phyloP scores from a whole-genome alignment of 2,888 invertebrate species.

The Agonopterix subpropinquella region DNA sequence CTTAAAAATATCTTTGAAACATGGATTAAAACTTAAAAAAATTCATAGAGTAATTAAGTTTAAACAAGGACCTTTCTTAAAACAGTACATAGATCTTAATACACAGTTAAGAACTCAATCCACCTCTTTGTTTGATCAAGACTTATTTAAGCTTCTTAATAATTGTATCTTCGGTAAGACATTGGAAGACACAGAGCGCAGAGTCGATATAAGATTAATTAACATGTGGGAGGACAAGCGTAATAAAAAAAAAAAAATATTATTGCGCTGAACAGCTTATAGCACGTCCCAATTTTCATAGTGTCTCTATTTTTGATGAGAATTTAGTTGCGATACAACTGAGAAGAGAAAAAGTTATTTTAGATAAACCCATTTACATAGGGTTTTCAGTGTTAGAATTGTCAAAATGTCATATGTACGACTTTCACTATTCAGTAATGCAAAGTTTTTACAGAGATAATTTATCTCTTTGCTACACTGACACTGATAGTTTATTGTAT shows the following conservation, averaged over 20 bases:
- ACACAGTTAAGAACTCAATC: slow-evolving; percentile 1
- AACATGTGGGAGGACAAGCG: slow-evolving; percentile 2
- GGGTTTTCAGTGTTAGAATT: slow-evolving; percentile 9
- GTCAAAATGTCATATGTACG: slow-evolving; percentile 11
- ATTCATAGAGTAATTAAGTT: slow-evolving; percentile 18
- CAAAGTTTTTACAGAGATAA: slow-evolving; percentile 1
- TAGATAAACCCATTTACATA: slow-evolving; percentile 9
- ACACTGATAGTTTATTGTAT: slow-evolving; percentile 12
- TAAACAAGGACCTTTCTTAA: slow-evolving; percentile 24
- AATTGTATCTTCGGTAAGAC: slow-evolving; percentile 10
- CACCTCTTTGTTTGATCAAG: slow-evolving; percentile 3
- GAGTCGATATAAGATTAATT: slow-evolving; percentile 5
- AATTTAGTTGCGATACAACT: slow-evolving; percentile 9
- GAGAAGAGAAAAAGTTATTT: slow-evolving; percentile 2
- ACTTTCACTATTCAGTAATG: slow-evolving; percentile 10
- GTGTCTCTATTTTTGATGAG: slow-evolving; percentile 7
- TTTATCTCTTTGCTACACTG: slow-evolving; percentile 10
- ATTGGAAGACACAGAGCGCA: slow-evolving; percentile 6
- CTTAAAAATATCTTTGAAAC: slow-evolving; percentile 21
- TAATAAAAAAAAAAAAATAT: slow-evolving; percentile 8
- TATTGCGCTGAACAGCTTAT: slow-evolving; percentile 4
- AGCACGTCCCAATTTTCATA: slow-evolving; percentile 8
- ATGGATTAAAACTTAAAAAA: slow-evolving; percentile 20
- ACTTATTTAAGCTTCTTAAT: neutral
- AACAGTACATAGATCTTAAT: slow-evolving; percentile 19